These are phyloP conservation scores for Drosophila neutralis DNA, from an alignment of 2,888 invertebrate species.

Conservation along the genomic window DNA sequence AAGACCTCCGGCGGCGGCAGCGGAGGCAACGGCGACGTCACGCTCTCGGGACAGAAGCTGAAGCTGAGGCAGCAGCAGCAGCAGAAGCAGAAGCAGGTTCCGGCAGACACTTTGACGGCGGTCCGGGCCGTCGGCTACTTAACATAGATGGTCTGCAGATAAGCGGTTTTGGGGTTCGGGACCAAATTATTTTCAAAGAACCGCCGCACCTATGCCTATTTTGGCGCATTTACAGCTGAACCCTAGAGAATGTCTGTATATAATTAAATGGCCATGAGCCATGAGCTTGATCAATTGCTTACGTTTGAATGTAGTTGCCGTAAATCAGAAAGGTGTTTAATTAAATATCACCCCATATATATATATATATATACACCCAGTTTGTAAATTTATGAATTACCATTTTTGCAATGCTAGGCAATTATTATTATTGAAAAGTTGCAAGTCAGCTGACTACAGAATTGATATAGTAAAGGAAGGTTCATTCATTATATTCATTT, in stretches of 20 bases:
- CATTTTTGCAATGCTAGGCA: slow-evolving; percentile 3
- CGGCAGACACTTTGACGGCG: slow-evolving; percentile 71
- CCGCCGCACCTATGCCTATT: slow-evolving; percentile 21
- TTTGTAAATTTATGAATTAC: slow-evolving; percentile 5
- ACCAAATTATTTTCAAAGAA: slow-evolving; percentile 53
- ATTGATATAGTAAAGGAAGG: slow-evolving; percentile 9
- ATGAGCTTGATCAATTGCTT: slow-evolving; percentile 3
- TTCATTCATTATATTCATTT: slow-evolving; percentile 35
- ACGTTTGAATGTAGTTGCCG: background rate
- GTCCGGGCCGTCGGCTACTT: slow-evolving; percentile 37
- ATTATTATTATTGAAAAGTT: slow-evolving; percentile 15
- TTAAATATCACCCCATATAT: background rate
- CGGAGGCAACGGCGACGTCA: slow-evolving; percentile 26
- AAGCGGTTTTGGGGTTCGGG: slow-evolving; percentile 42
- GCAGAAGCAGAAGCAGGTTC: slow-evolving; percentile 55
- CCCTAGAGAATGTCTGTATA: background rate
- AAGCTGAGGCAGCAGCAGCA: slow-evolving; percentile 7
- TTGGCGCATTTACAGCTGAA: slow-evolving; percentile 25
- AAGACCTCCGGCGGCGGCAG: slow-evolving; percentile 49
- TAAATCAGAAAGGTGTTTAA: background rate
- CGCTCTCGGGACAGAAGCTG: slow-evolving; percentile 42
- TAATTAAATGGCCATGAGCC: background rate
- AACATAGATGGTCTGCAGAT: slow-evolving; percentile 65
- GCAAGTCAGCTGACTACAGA: slow-evolving; percentile 25
- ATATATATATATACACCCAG: background rate